phyloP scores from a whole-genome alignment of 2,797 vertebrate species.

The Acanthurus tractus region DNA sequence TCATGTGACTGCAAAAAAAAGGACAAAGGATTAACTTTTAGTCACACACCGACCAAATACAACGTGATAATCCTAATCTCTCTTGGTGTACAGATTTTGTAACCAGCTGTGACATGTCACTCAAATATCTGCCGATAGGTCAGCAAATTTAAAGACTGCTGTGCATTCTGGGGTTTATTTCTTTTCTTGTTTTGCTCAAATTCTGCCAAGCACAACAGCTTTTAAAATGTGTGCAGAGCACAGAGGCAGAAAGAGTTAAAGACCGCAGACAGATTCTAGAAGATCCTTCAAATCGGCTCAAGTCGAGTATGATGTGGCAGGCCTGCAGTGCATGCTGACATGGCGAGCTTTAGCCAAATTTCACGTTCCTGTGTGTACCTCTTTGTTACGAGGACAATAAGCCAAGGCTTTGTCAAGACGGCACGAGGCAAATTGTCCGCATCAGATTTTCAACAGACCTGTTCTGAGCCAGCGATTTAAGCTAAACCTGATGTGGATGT shows the following conservation, averaged over 20 bases:
- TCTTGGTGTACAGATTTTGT: background rate
- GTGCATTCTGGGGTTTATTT: background rate
- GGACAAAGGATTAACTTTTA: background rate
- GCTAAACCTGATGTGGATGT: slow-evolving; percentile 67
- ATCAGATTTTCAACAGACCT: slow-evolving; percentile 41
- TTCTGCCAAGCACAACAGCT: slow-evolving; percentile 1
- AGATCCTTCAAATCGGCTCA: slow-evolving; percentile 54
- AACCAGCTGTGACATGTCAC: background rate
- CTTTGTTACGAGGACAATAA: slow-evolving; percentile 54
- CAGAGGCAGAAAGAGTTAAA: slow-evolving; percentile 3
- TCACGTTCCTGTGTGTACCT: slow-evolving; percentile 52
- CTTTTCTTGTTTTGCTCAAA: background rate
- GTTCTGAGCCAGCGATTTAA: slow-evolving; percentile 59
- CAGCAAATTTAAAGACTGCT: slow-evolving; percentile 1
- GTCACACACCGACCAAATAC: background rate
- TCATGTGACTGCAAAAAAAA: background rate
- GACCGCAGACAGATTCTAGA: slow-evolving; percentile 40
- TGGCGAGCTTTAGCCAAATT: slow-evolving; percentile 37
- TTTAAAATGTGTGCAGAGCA: slow-evolving; percentile 15
- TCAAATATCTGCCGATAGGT: background rate
- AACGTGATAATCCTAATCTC: background rate
- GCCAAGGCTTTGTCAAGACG: slow-evolving; percentile 58
- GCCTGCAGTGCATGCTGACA: slow-evolving; percentile 40
- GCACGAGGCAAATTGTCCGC: slow-evolving; percentile 43
- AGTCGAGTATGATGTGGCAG: slow-evolving; percentile 59